phyloP scores from a whole-genome alignment of 2,888 invertebrate species.

The Magallana nippona region DNA sequence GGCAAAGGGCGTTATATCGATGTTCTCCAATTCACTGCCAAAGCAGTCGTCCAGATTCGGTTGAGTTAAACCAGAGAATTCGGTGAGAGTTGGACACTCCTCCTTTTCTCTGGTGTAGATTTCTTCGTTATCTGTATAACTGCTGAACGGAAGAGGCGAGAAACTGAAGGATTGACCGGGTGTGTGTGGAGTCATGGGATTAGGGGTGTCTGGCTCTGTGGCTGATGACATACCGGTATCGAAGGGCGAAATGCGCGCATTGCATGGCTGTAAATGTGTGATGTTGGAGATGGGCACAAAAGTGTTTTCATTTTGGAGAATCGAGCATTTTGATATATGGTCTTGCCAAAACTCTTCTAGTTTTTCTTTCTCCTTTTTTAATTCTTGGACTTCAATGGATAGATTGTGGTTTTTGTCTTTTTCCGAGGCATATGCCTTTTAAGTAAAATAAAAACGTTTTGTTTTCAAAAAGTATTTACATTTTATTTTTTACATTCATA shows the following conservation, averaged over 20 bases:
- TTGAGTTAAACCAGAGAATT: neutral
- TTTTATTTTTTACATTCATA: neutral
- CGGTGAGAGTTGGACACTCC: neutral
- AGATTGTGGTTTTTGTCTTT: slow-evolving; percentile 23
- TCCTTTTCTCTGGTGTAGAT: neutral
- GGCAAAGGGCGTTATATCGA: slow-evolving; percentile 4
- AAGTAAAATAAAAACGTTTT: neutral
- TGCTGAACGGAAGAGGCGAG: neutral
- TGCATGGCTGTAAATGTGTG: neutral
- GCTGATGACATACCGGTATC: slow-evolving; percentile 1
- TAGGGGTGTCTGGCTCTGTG: neutral
- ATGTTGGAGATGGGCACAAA: neutral
- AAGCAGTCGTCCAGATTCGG: slow-evolving; percentile 17
- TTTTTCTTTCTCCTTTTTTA: slow-evolving; percentile 49
- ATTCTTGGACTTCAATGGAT: slow-evolving; percentile 25
- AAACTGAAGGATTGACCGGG: slow-evolving; percentile 23
- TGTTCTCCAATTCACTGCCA: slow-evolving; percentile 20
- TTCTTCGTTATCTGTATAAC: neutral
- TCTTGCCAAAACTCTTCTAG: slow-evolving; percentile 47
- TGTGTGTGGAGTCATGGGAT: slow-evolving; percentile 20
- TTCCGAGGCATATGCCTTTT: slow-evolving; percentile 33
- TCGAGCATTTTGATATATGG: slow-evolving; percentile 42
- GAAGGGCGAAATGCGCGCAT: neutral
- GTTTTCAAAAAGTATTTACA: neutral
- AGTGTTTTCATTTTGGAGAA: neutral